Percentiles rank a stretch among this genome's conserved stretches.
Evolutionary conservation across 1,140 invertebrate genomes (phyloP).

Genomic region (Temnothorax curvispinosus): DNA sequence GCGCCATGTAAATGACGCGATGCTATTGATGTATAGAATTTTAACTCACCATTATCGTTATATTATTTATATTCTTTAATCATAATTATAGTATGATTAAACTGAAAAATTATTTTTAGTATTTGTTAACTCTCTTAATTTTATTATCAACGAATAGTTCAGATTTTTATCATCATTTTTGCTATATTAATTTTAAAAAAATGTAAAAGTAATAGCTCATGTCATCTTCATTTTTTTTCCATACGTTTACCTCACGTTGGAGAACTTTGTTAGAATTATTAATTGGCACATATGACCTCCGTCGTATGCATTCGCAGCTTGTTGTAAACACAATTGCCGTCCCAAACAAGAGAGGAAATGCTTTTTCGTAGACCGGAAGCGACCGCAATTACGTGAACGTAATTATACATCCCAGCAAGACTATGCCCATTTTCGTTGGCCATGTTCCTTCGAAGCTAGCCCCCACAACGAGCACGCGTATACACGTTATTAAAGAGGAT

Average conservation of each 20-base stretch:
- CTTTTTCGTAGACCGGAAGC: background rate
- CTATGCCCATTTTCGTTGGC: conserved; percentile 20
- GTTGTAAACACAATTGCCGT: background rate
- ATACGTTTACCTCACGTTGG: background rate
- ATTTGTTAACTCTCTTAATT: background rate
- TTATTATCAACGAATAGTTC: background rate
- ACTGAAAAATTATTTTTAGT: background rate
- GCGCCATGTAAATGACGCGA: background rate
- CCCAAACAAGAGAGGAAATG: conserved; percentile 5
- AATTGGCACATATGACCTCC: background rate
- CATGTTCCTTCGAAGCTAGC: background rate
- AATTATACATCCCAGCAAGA: conserved; percentile 34
- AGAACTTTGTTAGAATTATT: background rate
- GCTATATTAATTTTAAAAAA: background rate
- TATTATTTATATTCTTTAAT: no score
- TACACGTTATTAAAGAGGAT: conserved; percentile 65
- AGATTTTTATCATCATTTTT: background rate
- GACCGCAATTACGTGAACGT: conserved; percentile 11
- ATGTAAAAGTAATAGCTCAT: background rate
- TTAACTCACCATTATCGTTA: background rate
- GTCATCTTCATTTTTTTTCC: background rate
- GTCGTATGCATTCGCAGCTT: background rate
- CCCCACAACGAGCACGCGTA: background rate
- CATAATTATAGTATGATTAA: background rate
- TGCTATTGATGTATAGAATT: background rate